Percentiles rank a stretch among this genome's conserved stretches.
These are phyloP conservation scores for Glaucidium brasilianum DNA, from an alignment of 2,113 vertebrate genomes.

Conservation along the genomic window DNA sequence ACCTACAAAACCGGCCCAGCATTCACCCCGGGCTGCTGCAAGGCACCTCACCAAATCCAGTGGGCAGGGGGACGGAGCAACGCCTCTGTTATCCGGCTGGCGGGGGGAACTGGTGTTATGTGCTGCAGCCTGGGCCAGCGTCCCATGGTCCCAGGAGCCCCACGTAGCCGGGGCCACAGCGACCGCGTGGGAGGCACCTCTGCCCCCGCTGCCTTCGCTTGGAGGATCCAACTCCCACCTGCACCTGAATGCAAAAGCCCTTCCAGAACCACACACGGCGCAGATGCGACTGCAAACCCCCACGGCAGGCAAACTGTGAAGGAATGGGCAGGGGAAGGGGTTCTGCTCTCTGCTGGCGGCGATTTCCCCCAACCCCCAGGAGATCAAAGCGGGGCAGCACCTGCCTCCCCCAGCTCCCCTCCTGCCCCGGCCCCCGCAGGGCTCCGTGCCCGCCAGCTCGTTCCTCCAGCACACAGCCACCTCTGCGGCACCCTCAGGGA, in stretches of 20 bases:
- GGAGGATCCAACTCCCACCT: neutral
- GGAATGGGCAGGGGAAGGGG: accelerated
- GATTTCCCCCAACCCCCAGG: neutral
- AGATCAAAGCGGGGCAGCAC: neutral
- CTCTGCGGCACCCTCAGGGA: neutral
- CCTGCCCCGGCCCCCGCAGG: neutral
- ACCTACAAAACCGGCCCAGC: neutral
- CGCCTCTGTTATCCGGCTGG: neutral
- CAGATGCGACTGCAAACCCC: neutral
- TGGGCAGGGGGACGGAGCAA: neutral
- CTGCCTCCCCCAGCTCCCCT: neutral
- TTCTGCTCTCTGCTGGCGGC: neutral
- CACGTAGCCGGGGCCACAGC: accelerated
- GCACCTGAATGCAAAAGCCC: neutral
- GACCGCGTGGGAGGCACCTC: accelerated
- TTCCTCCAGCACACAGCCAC: neutral
- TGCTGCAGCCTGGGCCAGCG: neutral
- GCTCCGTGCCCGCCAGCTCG: neutral
- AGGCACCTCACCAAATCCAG: neutral
- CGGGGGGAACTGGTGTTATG: accelerated
- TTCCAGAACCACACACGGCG: neutral
- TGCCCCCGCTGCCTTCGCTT: accelerated
- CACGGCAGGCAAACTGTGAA: accelerated
- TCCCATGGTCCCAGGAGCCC: neutral
- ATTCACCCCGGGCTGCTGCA: neutral